phyloP scores from a whole-genome alignment of 2,797 vertebrate species.

The Acrossocheilus fasciatus region DNA sequence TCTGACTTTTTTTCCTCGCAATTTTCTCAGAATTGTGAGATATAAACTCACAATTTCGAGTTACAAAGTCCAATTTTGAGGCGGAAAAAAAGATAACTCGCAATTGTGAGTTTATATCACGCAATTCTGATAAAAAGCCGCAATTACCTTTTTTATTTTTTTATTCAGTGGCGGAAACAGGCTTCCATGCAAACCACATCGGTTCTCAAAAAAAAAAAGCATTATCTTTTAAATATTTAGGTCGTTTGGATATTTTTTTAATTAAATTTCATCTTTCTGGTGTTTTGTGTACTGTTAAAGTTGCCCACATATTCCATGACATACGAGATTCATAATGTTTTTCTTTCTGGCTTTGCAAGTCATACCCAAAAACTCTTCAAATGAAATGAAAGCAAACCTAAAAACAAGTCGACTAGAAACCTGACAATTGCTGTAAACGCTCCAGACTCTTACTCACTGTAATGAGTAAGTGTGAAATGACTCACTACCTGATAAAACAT shows the following conservation, averaged over 20 bases:
- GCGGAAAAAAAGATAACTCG: too few species aligned
- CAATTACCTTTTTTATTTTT: too few species aligned
- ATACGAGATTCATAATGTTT: slow-evolving; percentile 21
- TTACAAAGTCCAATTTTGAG: too few species aligned
- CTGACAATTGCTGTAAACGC: slow-evolving; percentile 55
- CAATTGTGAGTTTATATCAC: too few species aligned
- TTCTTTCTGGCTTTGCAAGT: slow-evolving; percentile 9
- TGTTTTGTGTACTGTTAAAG: not conserved
- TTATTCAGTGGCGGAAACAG: too few species aligned
- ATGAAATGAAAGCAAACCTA: slow-evolving; percentile 65
- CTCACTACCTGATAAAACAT: not conserved
- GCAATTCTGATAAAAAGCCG: too few species aligned
- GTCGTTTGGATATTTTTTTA: not conserved
- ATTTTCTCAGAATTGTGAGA: too few species aligned
- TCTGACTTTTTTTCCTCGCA: too few species aligned
- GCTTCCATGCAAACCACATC: not conserved
- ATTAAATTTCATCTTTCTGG: not conserved
- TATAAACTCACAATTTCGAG: too few species aligned
- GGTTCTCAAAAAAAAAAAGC: not conserved
- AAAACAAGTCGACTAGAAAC: slow-evolving; percentile 69
- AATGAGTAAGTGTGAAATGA: not conserved
- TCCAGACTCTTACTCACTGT: not conserved
- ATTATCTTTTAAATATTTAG: not conserved
- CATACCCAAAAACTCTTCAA: slow-evolving; percentile 43
- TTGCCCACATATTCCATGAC: slow-evolving; percentile 22